Conservation (phyloP, 2,888 invertebrate genomes). For the Dynastes hyllus region DNA sequence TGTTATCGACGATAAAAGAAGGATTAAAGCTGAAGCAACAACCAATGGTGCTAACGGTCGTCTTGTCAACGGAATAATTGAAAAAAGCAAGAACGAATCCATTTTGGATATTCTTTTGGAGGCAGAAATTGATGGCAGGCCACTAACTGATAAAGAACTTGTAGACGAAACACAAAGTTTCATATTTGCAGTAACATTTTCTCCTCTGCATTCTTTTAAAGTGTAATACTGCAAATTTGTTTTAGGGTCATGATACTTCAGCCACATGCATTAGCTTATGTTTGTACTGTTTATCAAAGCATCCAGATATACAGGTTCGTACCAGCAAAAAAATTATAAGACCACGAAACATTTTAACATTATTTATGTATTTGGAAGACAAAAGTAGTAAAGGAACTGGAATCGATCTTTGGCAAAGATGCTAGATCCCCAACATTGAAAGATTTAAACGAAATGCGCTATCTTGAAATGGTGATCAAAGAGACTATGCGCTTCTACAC, state of each 20-base stretch:
- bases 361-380: conserved; percentile 56
- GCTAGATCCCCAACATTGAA: conserved; percentile 58
- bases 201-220: background rate
- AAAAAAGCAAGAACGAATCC: background rate
- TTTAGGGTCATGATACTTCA: conserved; percentile 7
- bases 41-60: too few relatives aligned
- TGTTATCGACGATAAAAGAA: conserved; percentile 73
- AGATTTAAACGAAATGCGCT: conserved; percentile 73
- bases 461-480: conserved; percentile 73
- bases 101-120: conserved; percentile 23
- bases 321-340: background rate
- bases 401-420: conserved; percentile 63
- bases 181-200: conserved; percentile 17
- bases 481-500: conserved; percentile 73
- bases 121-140: background rate
- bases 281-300: conserved; percentile 5
- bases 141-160: background rate
- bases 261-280: background rate
- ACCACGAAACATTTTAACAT: too few relatives aligned
- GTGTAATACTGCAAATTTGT: background rate
- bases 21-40: conserved; percentile 44
- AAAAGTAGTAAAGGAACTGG: conserved; percentile 66
- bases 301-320: conserved; percentile 6
- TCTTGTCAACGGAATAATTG: too few relatives aligned
- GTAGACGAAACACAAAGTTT: conserved; percentile 22